Evolutionary conservation across 2,797 vertebrate genomes (phyloP), one percentile per base, ranked within the genome.

Genomic region (Melopsittacus undulatus): DNA sequence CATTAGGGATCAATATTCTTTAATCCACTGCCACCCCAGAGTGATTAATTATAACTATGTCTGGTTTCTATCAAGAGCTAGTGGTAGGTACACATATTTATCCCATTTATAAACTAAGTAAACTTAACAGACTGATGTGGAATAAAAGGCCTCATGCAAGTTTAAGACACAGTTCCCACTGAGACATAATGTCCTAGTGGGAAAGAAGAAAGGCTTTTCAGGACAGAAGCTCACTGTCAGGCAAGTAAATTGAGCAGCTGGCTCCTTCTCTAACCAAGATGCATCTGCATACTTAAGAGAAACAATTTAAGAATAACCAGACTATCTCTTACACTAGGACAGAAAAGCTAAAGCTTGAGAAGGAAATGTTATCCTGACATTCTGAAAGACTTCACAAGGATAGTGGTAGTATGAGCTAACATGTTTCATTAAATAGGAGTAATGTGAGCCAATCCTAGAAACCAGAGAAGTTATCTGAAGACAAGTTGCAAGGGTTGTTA

Each of bases 11-110:
- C 85, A 90, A 74, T 80, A 81, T 77, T 88, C 42, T 76, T 90
- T 95, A 95, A 96, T 90, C 96, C 73, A 91, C 79, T 87, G 66
- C 30, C 48, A 68, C 61, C 36, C 61, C 16, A 70, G 68, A 83
- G 69, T 74, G 69, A 76, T 85, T 95, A 92, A 91, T 87, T 89
- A 92, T 83, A 83, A 85, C 30, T 27, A 51, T 46, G 69, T 38
- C 61, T 88, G 22, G 40, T 11, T 68, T 86, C 92, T 81, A 79
- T 70, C 61, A 64, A 87, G 73, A 95, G n/a, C 45, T 86, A 80
- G 40, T 74, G 30, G 83, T 83, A 93, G 88, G 73, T 90, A 95
- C 68, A 88, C 49, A 70, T 80, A 91, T 93, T 86, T 80, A 86
- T 88, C 48, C 73, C 26, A 88, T 61, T 87, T 83, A 94, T 83